These are phyloP conservation scores for Cistogaster globosa DNA, from an alignment of 2,888 invertebrate species.

Conservation along the genomic window DNA sequence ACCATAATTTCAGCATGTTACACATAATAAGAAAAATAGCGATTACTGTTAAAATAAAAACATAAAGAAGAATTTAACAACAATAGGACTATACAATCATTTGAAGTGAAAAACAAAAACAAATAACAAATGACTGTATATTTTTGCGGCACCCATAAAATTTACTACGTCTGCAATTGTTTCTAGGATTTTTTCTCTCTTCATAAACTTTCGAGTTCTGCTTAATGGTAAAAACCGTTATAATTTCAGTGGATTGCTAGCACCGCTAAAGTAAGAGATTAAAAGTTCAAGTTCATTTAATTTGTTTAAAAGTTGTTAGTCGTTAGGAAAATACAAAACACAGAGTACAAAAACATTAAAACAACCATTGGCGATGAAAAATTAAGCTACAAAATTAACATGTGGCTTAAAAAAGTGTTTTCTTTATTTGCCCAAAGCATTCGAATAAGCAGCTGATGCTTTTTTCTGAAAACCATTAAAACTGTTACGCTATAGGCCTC, in stretches of 20 bases:
- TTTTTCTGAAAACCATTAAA: conserved; percentile 39
- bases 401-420: conserved; percentile 65
- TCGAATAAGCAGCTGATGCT: conserved; percentile 65
- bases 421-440: conserved; percentile 42
- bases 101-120: not conserved
- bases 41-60: conserved; percentile 9
- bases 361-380: conserved; percentile 51
- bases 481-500: conserved; percentile 2
- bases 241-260: conserved; percentile 48
- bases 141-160: conserved; percentile 67
- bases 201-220: conserved; percentile 9
- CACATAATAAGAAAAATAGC: conserved; percentile 11
- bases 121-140: conserved; percentile 32
- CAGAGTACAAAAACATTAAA: conserved; percentile 63
- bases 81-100: not conserved
- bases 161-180: conserved; percentile 66
- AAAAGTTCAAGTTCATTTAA: conserved; percentile 80
- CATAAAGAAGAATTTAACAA: no score
- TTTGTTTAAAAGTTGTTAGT: conserved; percentile 78
- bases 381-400: conserved; percentile 60
- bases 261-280: conserved; percentile 53
- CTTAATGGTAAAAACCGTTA: conserved; percentile 64
- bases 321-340: conserved; percentile 69
- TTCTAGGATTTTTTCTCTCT: conserved; percentile 7
- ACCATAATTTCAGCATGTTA: conserved; percentile 47